phyloP scores from a whole-genome alignment of 2,888 invertebrate genomes.

The Eupithecia centaureata region DNA sequence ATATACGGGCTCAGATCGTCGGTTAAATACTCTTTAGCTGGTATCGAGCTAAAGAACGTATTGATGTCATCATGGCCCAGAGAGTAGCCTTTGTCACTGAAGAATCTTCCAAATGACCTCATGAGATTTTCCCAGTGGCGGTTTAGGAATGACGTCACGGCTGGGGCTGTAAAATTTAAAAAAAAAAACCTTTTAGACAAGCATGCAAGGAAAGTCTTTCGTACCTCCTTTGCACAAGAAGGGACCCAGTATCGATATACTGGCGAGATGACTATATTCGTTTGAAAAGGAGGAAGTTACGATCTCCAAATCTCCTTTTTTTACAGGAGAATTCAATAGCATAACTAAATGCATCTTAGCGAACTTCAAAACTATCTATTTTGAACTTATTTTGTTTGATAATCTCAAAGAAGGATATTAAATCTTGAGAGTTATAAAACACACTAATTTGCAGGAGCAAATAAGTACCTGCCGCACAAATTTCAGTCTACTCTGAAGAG shows the following conservation, averaged over 20 bases:
- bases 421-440: not conserved
- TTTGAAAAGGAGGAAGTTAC: not conserved
- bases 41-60: conserved; percentile 7
- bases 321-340: not conserved
- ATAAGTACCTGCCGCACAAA: not conserved
- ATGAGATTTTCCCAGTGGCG: conserved; percentile 17
- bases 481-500: not conserved
- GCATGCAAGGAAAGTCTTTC: not conserved
- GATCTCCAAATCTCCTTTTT: not conserved
- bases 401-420: not conserved
- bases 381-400: not conserved
- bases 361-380: not conserved
- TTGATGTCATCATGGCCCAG: not conserved
- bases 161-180: conserved; percentile 18
- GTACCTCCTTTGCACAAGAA: not conserved
- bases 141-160: conserved; percentile 21
- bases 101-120: conserved; percentile 12
- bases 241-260: not conserved
- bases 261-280: not conserved
- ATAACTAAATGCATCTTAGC: not conserved
- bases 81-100: conserved; percentile 22
- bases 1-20: conserved; percentile 16
- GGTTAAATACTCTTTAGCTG: conserved; percentile 20
- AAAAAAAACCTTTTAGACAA: not conserved
- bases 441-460: not conserved